Conservation (phyloP, 2,888 invertebrate genomes). For the Gisinianus flammeolus region DNA sequence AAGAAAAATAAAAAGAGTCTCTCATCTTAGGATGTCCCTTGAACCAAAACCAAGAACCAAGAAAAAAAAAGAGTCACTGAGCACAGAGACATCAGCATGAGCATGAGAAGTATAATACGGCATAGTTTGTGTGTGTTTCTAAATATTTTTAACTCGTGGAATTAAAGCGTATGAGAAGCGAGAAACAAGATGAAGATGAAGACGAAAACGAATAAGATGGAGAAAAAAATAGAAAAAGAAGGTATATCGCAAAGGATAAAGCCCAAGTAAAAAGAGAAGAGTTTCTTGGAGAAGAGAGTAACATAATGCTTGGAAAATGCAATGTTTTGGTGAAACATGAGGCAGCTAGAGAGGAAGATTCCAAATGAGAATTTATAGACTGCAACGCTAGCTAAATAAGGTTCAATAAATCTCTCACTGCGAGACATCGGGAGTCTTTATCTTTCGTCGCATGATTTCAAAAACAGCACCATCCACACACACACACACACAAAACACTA, state of each 20-base stretch:
- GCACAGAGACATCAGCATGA: background rate
- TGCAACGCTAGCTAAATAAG: constrained; percentile 51
- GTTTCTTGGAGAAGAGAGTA: background rate
- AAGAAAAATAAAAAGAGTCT: constrained; percentile 20
- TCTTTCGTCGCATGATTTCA: constrained; percentile 51
- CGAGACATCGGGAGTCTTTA: constrained; percentile 49
- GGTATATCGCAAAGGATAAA: background rate
- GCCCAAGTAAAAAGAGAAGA: background rate
- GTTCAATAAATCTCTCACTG: constrained; percentile 49
- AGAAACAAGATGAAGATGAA: background rate
- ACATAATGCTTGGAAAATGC: constrained; percentile 22
- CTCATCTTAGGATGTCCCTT: constrained; percentile 22
- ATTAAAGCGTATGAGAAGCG: background rate
- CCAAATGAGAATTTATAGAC: constrained; percentile 52
- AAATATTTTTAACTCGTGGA: background rate
- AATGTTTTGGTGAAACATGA: constrained; percentile 39
- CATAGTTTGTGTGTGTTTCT: background rate
- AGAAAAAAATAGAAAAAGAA: background rate
- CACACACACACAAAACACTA: constrained; percentile 14
- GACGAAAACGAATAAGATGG: background rate
- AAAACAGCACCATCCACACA: constrained; percentile 40
- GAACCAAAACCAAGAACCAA: constrained; percentile 23
- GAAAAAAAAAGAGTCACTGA: constrained; percentile 1
- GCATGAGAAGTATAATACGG: background rate
- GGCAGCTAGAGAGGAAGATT: constrained; percentile 38